Percentiles rank a stretch among this genome's conserved stretches.
Evolutionary conservation across 2,113 vertebrate species (phyloP).

Genomic region (Hiodon tergisus): DNA sequence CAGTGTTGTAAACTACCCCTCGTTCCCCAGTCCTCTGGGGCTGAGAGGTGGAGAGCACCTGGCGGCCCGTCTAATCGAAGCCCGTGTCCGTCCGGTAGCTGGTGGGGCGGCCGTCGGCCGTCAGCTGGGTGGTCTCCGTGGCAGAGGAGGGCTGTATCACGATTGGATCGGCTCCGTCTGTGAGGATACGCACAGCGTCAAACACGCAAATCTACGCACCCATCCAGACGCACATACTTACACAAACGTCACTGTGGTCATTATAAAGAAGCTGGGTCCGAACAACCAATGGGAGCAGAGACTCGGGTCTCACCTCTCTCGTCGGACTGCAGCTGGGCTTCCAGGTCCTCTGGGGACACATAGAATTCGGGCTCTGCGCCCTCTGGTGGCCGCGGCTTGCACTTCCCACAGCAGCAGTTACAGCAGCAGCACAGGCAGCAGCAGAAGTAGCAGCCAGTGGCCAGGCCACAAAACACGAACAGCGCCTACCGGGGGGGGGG

Average conservation of each 20-base stretch:
- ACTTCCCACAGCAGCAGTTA: conserved; percentile 97
- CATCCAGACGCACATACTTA: neutral
- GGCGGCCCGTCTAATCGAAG: conserved; percentile 76
- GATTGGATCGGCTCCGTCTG: conserved; percentile 81
- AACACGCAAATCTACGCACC: neutral
- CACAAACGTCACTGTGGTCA: neutral
- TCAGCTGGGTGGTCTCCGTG: conserved; percentile 96
- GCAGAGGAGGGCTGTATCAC: conserved; percentile 87
- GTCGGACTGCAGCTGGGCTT: conserved; percentile 93
- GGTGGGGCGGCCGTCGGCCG: conserved; percentile 82
- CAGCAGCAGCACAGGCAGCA: conserved; percentile 99
- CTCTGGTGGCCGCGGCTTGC: conserved; percentile 91
- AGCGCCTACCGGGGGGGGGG: conserved; percentile 69
- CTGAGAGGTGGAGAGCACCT: neutral
- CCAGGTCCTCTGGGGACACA: conserved; percentile 94
- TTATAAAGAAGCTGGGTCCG: neutral
- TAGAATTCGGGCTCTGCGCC: conserved; percentile 85
- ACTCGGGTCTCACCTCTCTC: conserved; percentile 77
- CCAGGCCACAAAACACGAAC: conserved; percentile 88
- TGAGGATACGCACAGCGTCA: conserved; percentile 20
- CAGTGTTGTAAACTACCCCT: neutral
- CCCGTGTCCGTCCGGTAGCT: conserved; percentile 89
- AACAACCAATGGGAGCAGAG: neutral
- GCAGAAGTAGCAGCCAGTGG: conserved; percentile 96
- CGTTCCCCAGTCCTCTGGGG: neutral